Conservation (phyloP, 2,113 vertebrate species). For the Saccopteryx bilineata region DNA sequence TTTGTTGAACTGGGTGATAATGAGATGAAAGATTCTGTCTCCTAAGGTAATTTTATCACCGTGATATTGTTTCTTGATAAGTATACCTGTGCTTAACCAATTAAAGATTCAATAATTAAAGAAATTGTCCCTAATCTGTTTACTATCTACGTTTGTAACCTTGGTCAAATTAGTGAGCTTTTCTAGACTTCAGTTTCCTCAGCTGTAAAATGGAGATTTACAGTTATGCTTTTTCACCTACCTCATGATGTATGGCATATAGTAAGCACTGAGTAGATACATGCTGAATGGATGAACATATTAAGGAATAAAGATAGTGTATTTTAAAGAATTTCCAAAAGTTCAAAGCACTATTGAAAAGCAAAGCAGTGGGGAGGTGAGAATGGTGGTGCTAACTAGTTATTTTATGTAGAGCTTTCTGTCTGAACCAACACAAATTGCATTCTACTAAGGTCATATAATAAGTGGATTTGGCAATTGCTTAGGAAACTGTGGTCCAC, state of each 20-base stretch:
- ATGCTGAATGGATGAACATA: not conserved
- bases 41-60: constrained; percentile 6
- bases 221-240: constrained; percentile 1
- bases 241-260: not conserved
- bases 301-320: not conserved
- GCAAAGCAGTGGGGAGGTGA: not conserved
- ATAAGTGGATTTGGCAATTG: not conserved
- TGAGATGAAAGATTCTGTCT: constrained; percentile 28
- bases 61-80: constrained; percentile 31
- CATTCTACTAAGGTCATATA: not conserved
- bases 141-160: constrained; percentile 20
- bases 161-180: constrained; percentile 31
- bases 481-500: not conserved
- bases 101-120: constrained; percentile 20
- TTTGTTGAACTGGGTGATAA: not conserved
- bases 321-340: constrained; percentile 34
- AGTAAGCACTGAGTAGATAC: constrained; percentile 3
- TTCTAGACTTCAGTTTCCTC: constrained; percentile 20
- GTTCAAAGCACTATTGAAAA: constrained; percentile 33
- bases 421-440: not conserved
- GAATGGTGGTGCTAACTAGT: not conserved
- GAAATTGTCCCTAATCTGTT: not conserved
- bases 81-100: constrained; percentile 5
- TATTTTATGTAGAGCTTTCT: constrained; percentile 4
- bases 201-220: not conserved